phyloP scores from a whole-genome alignment of 2,797 vertebrate genomes.

The Cyprinodon diabolis region DNA sequence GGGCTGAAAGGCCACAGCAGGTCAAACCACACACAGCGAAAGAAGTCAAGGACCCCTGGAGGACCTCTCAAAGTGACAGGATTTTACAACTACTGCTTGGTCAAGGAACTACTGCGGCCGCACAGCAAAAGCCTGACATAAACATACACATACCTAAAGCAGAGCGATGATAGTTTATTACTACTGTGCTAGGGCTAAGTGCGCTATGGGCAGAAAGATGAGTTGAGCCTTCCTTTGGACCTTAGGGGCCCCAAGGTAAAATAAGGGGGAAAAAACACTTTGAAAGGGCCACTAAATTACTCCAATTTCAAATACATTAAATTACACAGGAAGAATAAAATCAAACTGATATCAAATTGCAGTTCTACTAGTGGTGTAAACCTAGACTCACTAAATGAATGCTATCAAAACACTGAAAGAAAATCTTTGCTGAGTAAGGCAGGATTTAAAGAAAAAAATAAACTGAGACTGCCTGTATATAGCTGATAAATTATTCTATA shows the following conservation, averaged over 20 bases:
- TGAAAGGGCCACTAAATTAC: slow-evolving; percentile 34
- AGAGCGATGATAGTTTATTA: slow-evolving; percentile 79
- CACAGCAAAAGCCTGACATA: slow-evolving; percentile 52
- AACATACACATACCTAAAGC: slow-evolving; percentile 55
- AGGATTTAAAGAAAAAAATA: slow-evolving; percentile 1
- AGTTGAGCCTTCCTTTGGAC: slow-evolving; percentile 65
- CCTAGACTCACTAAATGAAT: not conserved
- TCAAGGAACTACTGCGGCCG: slow-evolving; percentile 67
- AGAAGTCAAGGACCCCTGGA: slow-evolving; percentile 71
- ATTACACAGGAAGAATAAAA: slow-evolving; percentile 21
- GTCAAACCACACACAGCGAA: slow-evolving; percentile 82
- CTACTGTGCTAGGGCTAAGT: slow-evolving; percentile 77
- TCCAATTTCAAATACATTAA: slow-evolving; percentile 40
- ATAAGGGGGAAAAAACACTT: slow-evolving; percentile 36
- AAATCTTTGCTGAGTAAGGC: not conserved
- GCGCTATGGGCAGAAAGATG: slow-evolving; percentile 63
- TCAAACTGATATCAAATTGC: not conserved
- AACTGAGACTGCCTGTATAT: slow-evolving; percentile 15
- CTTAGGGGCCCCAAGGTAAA: slow-evolving; percentile 59
- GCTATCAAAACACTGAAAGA: not conserved
- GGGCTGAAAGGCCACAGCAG: slow-evolving; percentile 62
- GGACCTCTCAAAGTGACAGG: slow-evolving; percentile 78
- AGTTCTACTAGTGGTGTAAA: not conserved
- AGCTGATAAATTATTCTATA: not conserved
- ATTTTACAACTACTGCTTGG: slow-evolving; percentile 76